Conservation (phyloP, 2,888 invertebrate species). For the Amphiduros pacificus region DNA sequence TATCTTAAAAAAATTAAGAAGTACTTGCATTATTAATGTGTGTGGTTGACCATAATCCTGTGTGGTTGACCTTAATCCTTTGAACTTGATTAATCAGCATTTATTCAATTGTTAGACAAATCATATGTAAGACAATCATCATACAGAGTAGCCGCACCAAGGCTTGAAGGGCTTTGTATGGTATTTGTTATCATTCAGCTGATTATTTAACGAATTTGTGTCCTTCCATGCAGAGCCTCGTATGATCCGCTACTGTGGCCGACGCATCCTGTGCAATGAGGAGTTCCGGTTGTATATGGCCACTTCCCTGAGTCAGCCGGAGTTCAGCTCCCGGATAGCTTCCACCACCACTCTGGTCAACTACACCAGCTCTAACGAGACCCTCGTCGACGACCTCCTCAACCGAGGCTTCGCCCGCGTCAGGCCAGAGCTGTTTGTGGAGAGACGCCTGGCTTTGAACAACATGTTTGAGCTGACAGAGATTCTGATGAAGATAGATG, state of each 20-base stretch:
- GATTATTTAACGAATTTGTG: not conserved
- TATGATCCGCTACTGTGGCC: constrained; percentile 53
- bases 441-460: constrained; percentile 43
- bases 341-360: constrained; percentile 52
- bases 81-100: no score
- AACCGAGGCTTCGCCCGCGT: constrained; percentile 51
- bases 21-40: no score
- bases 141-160: no score
- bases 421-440: constrained; percentile 49
- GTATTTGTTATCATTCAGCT: not conserved
- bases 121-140: no score
- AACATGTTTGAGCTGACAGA: no score
- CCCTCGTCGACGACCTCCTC: constrained; percentile 52
- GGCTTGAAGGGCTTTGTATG: not conserved
- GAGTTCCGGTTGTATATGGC: constrained; percentile 52
- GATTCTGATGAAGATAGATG: no score
- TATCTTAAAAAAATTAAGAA: no score
- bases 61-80: no score
- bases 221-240: constrained; percentile 32
- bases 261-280: constrained; percentile 53
- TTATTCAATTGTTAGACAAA: no score
- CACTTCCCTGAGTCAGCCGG: constrained; percentile 45
- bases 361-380: constrained; percentile 52
- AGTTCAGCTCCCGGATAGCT: constrained; percentile 48
- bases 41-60: no score